Base-by-base conservation (phyloP, 2,113 vertebrate species). In the Macquaria australasica region DNA sequence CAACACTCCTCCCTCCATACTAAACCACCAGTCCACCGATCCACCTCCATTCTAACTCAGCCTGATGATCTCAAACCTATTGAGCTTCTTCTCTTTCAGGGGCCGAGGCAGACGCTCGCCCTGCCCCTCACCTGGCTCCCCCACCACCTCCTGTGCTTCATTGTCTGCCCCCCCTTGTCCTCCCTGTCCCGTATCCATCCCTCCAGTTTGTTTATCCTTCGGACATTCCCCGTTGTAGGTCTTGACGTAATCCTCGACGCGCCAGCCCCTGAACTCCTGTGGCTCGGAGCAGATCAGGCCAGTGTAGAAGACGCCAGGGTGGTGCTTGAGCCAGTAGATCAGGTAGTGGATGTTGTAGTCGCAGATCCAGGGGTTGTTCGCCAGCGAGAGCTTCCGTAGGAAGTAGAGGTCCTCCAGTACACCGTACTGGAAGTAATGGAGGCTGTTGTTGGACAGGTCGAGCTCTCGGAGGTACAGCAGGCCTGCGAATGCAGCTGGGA, bases 341-440 rank as follows among this genome's bases (percentile, higher is more conserved):
- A 99, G 95, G 92, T 99, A 99, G 93, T 99, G 98, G 88, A 99
- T 99, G 93, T 97, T 97, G 94, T 99, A 99, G 92, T 99, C 98
- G 70, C 98, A 99, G 91, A 96, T 94, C 98, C 98, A 99, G 41
- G 97, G 98, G 87, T 99, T 99, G 23, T 96, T 96, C 84, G 92
- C 96, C 67, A 99, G 95, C 79, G 91, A 95, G 14, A 99, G 93
- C 79, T 94, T 96, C 92, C 97, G 96, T 87, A 99, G 95, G 94
- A 98, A 99, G 92, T 99, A 99, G 72, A 99, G 95, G 88, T 99
- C 97, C 93, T 99, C 98, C 74, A 99, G 88, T 8, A 99, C 97
- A 2, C 97, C 97, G 25, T 99, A 99, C 84, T 97, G 96, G 92
- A 99, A 97, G 93, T 97, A 97, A 67, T 94, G 95, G 79, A 99